phyloP scores from a whole-genome alignment of 2,888 invertebrate species.

The Cheilosia grossa region DNA sequence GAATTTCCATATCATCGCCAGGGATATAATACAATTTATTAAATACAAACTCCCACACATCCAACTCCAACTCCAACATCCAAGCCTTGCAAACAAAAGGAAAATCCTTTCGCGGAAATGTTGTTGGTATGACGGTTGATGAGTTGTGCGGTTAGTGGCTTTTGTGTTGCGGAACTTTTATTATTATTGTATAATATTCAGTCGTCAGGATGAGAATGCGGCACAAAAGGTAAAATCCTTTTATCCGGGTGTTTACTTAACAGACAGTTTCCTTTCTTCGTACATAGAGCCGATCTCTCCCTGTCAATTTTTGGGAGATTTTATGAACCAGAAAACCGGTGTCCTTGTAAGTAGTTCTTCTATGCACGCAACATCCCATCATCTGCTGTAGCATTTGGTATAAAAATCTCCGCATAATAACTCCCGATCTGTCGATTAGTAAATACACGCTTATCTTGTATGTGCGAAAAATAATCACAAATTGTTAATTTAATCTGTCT shows the following conservation, averaged over 20 bases:
- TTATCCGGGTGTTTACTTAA: slow-evolving; percentile 7
- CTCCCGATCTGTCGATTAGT: neutral
- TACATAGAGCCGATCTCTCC: no score
- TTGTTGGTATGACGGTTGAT: slow-evolving; percentile 2
- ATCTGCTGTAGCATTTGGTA: neutral
- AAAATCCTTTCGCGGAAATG: slow-evolving; percentile 14
- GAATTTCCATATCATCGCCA: neutral
- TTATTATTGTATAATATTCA: slow-evolving; percentile 12
- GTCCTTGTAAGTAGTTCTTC: neutral
- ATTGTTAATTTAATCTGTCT: slow-evolving; percentile 3
- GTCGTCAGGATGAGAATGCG: slow-evolving; percentile 1
- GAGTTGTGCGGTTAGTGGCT: slow-evolving; percentile 1
- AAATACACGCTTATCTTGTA: neutral
- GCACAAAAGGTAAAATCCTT: slow-evolving; percentile 20
- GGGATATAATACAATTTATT: slow-evolving; percentile 20
- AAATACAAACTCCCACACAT: slow-evolving; percentile 1
- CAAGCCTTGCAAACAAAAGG: neutral
- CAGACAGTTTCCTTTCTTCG: neutral
- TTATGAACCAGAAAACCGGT: neutral
- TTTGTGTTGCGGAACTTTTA: slow-evolving; percentile 17
- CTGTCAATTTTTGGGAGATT: neutral
- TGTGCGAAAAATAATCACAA: slow-evolving; percentile 19
- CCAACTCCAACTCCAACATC: no score
- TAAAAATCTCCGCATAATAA: slow-evolving; percentile 1
- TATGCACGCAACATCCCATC: neutral